Evolutionary conservation across 2,797 vertebrate species (phyloP), one percentile per base, ranked within the genome.

Genomic region (Dipus sagitta): DNA sequence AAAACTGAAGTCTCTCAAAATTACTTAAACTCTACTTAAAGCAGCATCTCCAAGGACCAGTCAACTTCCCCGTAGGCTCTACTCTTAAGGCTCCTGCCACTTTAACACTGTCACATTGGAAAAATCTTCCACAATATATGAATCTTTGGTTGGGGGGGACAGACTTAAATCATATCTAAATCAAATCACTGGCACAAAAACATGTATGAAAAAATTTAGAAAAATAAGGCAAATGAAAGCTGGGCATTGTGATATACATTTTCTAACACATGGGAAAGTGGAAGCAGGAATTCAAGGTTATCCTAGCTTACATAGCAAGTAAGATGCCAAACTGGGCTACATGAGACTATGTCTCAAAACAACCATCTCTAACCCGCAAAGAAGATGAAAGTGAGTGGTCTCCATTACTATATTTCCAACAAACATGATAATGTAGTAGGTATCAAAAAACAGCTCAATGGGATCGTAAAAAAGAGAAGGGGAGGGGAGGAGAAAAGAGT

Each of bases 371-470:
- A 72, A 34, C 32, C 65, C 28, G 30, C 9, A 83, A 70, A 54
- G 15, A 91, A 47, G 23, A 87, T 3, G 70, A 93, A 83, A 32
- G 77, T 86, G 78, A 86, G 34, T 86, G 88, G 18, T 30, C 38
- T 92, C 26, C 26, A 3, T 4, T 52, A 34, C 1, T 26, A 88
- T 67, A 89, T 34, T 81, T 47, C 71, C 90, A 88, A 78, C 80
- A n/a, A 26, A 70, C 30, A 70, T 6, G 17, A 68, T 62, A 75
- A 78, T 24, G 28, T 20, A 81, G 68, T 6, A 65, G 38, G 28
- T 64, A 83, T 32, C 72, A 91, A 79, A 77, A 93, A 93, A 75
- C 34, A 93, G 77, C 60, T 75, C 32, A 23, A 78, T 54, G 12
- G 32, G 68, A 85, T 42, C 60, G 28, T 38, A 38, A 7, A 47